Base-by-base conservation (phyloP, 2,888 invertebrate genomes). In the Penaeus monodon region DNA sequence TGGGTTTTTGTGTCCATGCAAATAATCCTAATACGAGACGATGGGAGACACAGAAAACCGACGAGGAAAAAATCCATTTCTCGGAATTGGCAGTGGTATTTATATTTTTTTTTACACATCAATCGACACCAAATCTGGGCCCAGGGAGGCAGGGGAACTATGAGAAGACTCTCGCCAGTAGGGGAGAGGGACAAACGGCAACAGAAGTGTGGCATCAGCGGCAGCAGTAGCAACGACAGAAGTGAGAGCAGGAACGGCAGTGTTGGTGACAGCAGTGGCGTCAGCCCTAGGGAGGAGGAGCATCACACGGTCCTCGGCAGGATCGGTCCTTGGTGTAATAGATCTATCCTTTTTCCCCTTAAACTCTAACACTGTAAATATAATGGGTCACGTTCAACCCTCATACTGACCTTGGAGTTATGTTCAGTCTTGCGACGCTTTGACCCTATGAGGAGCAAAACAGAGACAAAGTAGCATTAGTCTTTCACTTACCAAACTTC, bases 401-500 rank as follows among this genome's bases (percentile, higher is more conserved):
- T 49, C 84, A 89, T 89, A 89, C 89, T 89, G 89, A 89, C 89
- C 89, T 89, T 89, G 77, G 86, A 80, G 66, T 79, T 78, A 79
- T 86, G 84, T 49, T 89, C 89, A 73, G 84, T 81, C 86, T 89
- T 89, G 78, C 89, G 89, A 8, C 89, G 86, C 63, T 89, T 89
- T 74, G 89, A 87, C 76, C 86, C 89, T 89, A 81, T 63, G 17
- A 70, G 66, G 8, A 68, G 14, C 76, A 57, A 86, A 24, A 33
- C 44, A 29, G 64, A 14, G 63, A 80, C 63, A 44, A 65, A 81
- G 27, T 65, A 64, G 29, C 10, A 17, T 57, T 57, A 57, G 57
- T 17, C 57, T 57, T 57, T 57, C 17, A 57, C 3, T 17, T 57
- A 57, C 3, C 17, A 12, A 44, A 44, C 57, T 17, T 57, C 57